These are phyloP conservation scores for Lates japonicus DNA, from an alignment of 2,797 vertebrate species.

Conservation along the genomic window DNA sequence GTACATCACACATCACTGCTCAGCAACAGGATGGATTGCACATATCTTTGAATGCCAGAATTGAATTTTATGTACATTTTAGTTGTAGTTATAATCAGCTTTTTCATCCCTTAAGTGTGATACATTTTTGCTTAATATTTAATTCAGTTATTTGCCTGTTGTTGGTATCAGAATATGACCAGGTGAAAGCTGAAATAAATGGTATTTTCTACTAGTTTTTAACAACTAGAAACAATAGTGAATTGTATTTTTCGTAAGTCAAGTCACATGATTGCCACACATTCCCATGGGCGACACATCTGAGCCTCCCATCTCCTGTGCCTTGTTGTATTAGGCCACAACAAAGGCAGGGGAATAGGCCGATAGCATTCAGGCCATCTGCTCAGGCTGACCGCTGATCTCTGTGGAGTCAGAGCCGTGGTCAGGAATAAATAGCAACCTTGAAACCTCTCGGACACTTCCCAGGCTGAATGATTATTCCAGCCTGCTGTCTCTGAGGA, in stretches of 20 bases:
- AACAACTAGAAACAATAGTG: slow-evolving; percentile 14
- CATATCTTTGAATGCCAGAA: neutral
- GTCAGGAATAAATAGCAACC: slow-evolving; percentile 41
- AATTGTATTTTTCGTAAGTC: slow-evolving; percentile 19
- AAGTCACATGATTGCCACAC: slow-evolving; percentile 28
- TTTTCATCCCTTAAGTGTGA: neutral
- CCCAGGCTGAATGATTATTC: slow-evolving; percentile 13
- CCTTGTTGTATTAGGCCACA: slow-evolving; percentile 35
- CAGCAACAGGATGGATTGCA: neutral
- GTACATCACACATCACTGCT: neutral
- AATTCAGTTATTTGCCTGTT: neutral
- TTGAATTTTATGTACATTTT: neutral
- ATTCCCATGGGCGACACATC: slow-evolving; percentile 59
- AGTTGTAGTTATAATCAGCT: neutral
- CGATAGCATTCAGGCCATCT: slow-evolving; percentile 61
- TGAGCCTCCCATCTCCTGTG: slow-evolving; percentile 48
- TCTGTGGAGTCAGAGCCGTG: slow-evolving; percentile 26
- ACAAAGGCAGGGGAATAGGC: slow-evolving; percentile 45
- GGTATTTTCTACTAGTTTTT: neutral
- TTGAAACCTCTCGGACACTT: slow-evolving; percentile 32
- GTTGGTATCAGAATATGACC: neutral
- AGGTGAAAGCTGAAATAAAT: neutral
- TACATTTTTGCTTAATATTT: neutral
- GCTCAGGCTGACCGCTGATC: slow-evolving; percentile 62
- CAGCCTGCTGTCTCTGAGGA: slow-evolving; percentile 14